Conservation (phyloP, 2,888 invertebrate species). For the Beris morrisii region DNA sequence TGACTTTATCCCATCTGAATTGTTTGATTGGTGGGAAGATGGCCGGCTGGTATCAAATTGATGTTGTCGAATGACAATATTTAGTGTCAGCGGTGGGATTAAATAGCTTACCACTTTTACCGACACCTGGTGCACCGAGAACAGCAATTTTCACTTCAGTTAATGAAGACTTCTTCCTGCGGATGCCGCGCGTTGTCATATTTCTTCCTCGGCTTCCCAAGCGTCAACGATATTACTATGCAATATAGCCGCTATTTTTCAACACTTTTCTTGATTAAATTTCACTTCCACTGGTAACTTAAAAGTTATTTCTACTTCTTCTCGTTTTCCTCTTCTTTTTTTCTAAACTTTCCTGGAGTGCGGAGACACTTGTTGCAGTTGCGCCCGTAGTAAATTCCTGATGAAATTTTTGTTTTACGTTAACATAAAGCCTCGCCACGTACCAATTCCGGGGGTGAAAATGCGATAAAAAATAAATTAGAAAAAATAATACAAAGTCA, state of each 20-base stretch:
- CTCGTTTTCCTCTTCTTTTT: too few species aligned
- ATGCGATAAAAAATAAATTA: neutral
- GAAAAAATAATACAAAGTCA: neutral
- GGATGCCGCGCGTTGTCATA: slow-evolving; percentile 79
- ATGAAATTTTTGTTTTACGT: neutral
- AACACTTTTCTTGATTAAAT: slow-evolving; percentile 29
- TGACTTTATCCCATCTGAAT: too few species aligned
- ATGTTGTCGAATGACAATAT: too few species aligned
- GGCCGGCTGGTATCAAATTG: too few species aligned
- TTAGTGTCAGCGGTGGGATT: neutral
- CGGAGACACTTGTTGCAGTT: neutral
- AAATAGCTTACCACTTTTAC: slow-evolving; percentile 81
- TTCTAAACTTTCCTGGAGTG: neutral
- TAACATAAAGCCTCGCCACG: neutral
- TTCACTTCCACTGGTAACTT: slow-evolving; percentile 2
- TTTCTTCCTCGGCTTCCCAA: slow-evolving; percentile 7
- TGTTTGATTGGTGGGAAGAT: too few species aligned
- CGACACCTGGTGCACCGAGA: slow-evolving; percentile 85
- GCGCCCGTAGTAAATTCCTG: neutral
- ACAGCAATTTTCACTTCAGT: slow-evolving; percentile 90
- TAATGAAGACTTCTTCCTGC: slow-evolving; percentile 86
- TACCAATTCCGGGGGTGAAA: slow-evolving; percentile 2
- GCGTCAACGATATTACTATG: neutral
- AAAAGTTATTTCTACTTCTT: neutral
- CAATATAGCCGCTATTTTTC: neutral